These are phyloP conservation scores for Lepidurus packardi DNA, from an alignment of 1,140 invertebrate species.

Conservation along the genomic window DNA sequence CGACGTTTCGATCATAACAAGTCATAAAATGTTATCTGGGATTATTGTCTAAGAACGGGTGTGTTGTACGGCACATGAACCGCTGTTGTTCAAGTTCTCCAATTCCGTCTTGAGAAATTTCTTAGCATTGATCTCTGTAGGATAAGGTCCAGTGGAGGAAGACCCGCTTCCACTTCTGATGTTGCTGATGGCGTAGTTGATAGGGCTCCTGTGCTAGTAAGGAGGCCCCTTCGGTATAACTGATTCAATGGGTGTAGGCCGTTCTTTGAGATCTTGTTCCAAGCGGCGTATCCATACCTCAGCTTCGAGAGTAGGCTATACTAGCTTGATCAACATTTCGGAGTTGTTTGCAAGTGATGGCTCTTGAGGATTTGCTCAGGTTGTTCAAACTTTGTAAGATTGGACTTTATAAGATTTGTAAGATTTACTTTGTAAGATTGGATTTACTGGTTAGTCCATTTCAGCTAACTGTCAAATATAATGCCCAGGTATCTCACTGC, in stretches of 20 bases:
- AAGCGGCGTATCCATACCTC: neutral
- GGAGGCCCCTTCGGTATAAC: neutral
- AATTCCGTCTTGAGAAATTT: neutral
- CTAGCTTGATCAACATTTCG: neutral
- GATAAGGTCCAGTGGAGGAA: neutral
- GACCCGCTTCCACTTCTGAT: neutral
- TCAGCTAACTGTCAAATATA: neutral
- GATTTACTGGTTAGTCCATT: neutral
- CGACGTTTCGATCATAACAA: too few relatives aligned
- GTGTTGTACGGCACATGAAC: too few relatives aligned
- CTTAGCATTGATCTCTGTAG: neutral
- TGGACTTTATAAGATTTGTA: too few relatives aligned
- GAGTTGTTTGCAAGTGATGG: neutral
- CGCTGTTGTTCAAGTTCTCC: neutral
- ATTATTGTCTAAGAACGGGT: too few relatives aligned
- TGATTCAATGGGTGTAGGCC: neutral
- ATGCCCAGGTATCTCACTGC: too few relatives aligned
- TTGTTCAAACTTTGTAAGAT: neutral
- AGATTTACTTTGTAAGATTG: neutral
- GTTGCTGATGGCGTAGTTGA: neutral
- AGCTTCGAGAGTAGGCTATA: neutral
- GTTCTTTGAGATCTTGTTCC: neutral
- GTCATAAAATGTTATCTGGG: too few relatives aligned
- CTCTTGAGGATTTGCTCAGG: neutral
- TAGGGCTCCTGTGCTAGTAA: neutral